Evolutionary conservation across 2,888 invertebrate genomes (phyloP).

Genomic region (Hirtodrosophila histrioides): DNA sequence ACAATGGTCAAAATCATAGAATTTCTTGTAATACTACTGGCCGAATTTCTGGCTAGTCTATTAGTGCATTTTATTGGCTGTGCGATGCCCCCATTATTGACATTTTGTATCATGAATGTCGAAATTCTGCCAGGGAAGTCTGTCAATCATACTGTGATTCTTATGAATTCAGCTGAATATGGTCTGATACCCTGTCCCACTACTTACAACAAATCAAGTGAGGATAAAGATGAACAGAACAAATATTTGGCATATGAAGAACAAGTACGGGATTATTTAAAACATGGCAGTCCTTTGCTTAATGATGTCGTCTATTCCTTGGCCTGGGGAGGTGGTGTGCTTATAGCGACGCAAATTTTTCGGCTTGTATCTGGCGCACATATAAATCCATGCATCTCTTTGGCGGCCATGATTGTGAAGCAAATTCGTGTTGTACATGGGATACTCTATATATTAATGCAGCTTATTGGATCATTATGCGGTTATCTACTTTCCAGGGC

Average conservation of each 20-base stretch:
- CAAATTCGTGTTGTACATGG: slow-evolving; percentile 16
- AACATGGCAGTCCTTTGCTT: no score
- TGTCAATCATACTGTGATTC: no score
- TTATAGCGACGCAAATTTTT: slow-evolving; percentile 46
- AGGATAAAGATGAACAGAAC: no score
- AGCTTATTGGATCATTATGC: slow-evolving; percentile 27
- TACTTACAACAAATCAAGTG: no score
- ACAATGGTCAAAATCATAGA: slow-evolving; percentile 37
- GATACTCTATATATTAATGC: slow-evolving; percentile 29
- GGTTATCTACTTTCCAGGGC: background rate
- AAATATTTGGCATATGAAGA: no score
- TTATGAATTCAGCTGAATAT: no score
- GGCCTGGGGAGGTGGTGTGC: slow-evolving; percentile 39
- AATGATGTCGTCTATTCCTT: slow-evolving; percentile 1
- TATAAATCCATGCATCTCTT: slow-evolving; percentile 45
- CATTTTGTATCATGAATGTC: no score
- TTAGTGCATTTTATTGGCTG: slow-evolving; percentile 38
- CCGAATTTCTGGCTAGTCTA: slow-evolving; percentile 30
- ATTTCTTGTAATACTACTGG: slow-evolving; percentile 10
- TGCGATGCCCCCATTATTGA: no score
- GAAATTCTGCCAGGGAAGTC: no score
- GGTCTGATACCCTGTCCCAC: no score
- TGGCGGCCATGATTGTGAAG: slow-evolving; percentile 43
- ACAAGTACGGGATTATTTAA: no score
- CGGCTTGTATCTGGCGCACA: slow-evolving; percentile 52